A percentile compares a stretch with the other conserved stretches of the same genome.
These are phyloP conservation scores for Enteromius anoplus DNA, from an alignment of 2,797 vertebrate species.

Conservation along the genomic window DNA sequence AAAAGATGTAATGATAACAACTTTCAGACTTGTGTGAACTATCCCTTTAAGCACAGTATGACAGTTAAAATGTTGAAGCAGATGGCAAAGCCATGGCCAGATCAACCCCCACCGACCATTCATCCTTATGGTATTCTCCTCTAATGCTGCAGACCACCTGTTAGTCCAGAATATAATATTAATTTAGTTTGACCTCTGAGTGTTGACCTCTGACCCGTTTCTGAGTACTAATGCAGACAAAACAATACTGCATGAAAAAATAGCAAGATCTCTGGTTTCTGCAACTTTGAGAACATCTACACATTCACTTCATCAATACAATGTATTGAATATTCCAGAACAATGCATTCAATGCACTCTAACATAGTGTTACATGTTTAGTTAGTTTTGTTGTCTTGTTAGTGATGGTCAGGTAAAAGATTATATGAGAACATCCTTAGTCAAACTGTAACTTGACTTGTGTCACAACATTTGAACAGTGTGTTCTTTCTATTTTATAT, in stretches of 20 bases:
- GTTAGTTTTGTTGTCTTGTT: constrained; percentile 8
- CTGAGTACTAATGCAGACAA: constrained; percentile 3
- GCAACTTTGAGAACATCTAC: background rate
- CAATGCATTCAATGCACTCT: background rate
- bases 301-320: background rate
- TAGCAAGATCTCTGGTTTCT: background rate
- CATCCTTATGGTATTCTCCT: constrained; percentile 43
- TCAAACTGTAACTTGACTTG: constrained; percentile 23
- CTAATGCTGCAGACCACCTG: constrained; percentile 52
- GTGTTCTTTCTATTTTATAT: background rate
- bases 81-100: constrained; percentile 42
- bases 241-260: constrained; percentile 5
- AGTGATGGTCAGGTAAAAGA: constrained; percentile 1
- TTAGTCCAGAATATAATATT: constrained; percentile 50
- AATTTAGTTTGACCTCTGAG: constrained; percentile 50
- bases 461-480: constrained; percentile 3
- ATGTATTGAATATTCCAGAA: background rate
- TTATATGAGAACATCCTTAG: constrained; percentile 24
- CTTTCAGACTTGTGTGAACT: background rate
- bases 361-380: background rate
- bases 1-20: background rate
- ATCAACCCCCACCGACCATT: constrained; percentile 24
- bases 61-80: constrained; percentile 52
- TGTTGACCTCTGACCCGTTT: constrained; percentile 52
- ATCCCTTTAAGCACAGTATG: background rate